Evolutionary conservation across 1,140 invertebrate genomes (phyloP), one percentile per base, ranked within the genome.

Genomic region (Hycleus cichorii): DNA sequence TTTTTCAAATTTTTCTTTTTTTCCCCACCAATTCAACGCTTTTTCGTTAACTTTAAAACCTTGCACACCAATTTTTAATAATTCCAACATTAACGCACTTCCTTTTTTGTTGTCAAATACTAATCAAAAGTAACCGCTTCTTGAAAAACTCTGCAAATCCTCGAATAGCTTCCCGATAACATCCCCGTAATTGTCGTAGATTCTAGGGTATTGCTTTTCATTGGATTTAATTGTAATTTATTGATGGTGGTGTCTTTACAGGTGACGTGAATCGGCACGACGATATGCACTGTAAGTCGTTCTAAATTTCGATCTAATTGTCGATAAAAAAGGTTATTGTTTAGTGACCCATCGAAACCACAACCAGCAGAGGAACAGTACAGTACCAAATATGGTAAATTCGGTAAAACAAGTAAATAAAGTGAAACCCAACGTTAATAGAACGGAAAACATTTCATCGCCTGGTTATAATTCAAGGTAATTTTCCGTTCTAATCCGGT

Each of bases 331-430:
- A 18, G 2, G 3, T 60, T 46, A 38, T 47, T 55, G 75, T 76
- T 46, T 75, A 85, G 83, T 84, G 69, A 81, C 84, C 67, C 85
- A 84, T 69, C 78, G 87, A 60, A 90, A 90, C 73, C 84, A 88
- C 79, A 72, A 84, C 82, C 84, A 88, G 80, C 69, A 88, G 80
- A 69, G 85, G 81, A 64, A 83, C 83, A 61, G 82, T 42, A 83
- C 81, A 62, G 75, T 83, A 24, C 79, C 80, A 0, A 83, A 79
- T 67, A 79, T 88, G 67, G 79, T 83, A 74, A 86, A 84, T 70
- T 83, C 82, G 3, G 83, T 80, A 57, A 86, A 90, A 72, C 89
- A 90, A 75, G 87, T 91, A 67, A 90, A 90, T 77, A 91, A 91
- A 75, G 88, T 90, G 65, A 90, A 90, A 74, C 88, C 88, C 38